Evolutionary conservation across 2,113 vertebrate genomes (phyloP).

Genomic region (Balaenoptera acutorostrata): DNA sequence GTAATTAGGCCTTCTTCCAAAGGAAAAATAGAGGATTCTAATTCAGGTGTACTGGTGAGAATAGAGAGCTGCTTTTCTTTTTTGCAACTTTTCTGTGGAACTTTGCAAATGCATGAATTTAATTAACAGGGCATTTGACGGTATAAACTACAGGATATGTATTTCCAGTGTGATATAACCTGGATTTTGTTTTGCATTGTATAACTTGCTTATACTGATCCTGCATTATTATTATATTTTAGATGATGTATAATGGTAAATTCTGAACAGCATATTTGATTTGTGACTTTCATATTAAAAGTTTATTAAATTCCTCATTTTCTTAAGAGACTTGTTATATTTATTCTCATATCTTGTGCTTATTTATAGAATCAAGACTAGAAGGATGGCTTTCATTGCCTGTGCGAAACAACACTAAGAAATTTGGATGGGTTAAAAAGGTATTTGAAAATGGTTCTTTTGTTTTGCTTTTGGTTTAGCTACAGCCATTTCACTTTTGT

Average conservation of each 20-base stretch:
- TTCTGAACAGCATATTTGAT: not conserved
- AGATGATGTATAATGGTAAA: not conserved
- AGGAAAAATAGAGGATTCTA: not conserved
- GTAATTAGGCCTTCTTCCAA: not conserved
- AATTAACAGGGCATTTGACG: not conserved
- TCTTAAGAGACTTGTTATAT: conserved; percentile 6
- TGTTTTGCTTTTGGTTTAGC: not conserved
- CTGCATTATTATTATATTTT: conserved; percentile 34
- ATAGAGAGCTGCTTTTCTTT: not conserved
- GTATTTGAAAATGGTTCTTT: conserved; percentile 74
- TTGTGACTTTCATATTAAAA: conserved; percentile 24
- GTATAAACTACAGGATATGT: not conserved
- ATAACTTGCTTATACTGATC: conserved; percentile 48
- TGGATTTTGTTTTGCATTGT: conserved; percentile 23
- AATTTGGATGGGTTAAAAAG: conserved; percentile 97
- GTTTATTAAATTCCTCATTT: not conserved
- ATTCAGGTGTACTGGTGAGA: not conserved
- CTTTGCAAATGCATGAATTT: conserved; percentile 45
- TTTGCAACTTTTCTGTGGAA: conserved; percentile 14
- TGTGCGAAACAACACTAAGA: conserved; percentile 97
- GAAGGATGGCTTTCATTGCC: conserved; percentile 98
- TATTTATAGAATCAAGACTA: conserved; percentile 88
- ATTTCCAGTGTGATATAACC: not conserved
- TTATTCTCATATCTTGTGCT: not conserved
- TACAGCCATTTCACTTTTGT: not conserved